phyloP scores from a whole-genome alignment of 37 sponge, comb jelly and placozoan genomes.

The Bolinopsis microptera region DNA sequence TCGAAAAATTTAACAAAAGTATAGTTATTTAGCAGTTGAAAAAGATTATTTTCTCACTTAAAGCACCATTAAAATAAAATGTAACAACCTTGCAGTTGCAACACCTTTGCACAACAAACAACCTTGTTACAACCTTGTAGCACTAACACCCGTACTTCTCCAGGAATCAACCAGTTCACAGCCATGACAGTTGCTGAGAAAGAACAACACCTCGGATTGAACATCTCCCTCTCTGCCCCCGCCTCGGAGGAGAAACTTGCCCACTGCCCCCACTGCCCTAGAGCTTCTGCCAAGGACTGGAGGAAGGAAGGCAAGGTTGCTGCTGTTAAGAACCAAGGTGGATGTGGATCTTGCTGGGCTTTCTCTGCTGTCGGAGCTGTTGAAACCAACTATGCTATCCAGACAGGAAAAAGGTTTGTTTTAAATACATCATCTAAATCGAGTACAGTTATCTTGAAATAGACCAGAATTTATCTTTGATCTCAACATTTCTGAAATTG shows the following conservation, averaged over 20 bases:
- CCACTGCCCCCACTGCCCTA: not conserved
- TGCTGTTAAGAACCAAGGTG: slow-evolving; percentile 8
- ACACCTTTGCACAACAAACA: no score
- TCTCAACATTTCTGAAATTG: no score
- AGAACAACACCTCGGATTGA: not conserved
- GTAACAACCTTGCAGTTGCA: no score
- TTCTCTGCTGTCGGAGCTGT: slow-evolving; percentile 39
- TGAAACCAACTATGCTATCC: slow-evolving; percentile 41
- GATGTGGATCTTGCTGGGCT: slow-evolving; percentile 27
- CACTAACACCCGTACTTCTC: no score
- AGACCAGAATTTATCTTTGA: no score
- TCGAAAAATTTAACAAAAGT: no score
- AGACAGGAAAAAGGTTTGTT: not conserved
- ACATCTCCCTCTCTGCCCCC: not conserved
- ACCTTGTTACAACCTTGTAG: no score
- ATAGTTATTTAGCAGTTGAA: no score
- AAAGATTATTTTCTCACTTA: no score
- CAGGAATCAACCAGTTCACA: slow-evolving; percentile 26
- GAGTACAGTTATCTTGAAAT: no score
- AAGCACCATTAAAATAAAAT: no score
- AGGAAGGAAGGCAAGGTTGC: not conserved
- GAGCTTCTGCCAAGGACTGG: not conserved
- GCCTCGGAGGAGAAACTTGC: not conserved
- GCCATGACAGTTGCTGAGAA: slow-evolving; percentile 33
- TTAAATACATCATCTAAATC: no score